Evolutionary conservation across 2,113 vertebrate genomes (phyloP).

Genomic region (Nothobranchius furzeri): DNA sequence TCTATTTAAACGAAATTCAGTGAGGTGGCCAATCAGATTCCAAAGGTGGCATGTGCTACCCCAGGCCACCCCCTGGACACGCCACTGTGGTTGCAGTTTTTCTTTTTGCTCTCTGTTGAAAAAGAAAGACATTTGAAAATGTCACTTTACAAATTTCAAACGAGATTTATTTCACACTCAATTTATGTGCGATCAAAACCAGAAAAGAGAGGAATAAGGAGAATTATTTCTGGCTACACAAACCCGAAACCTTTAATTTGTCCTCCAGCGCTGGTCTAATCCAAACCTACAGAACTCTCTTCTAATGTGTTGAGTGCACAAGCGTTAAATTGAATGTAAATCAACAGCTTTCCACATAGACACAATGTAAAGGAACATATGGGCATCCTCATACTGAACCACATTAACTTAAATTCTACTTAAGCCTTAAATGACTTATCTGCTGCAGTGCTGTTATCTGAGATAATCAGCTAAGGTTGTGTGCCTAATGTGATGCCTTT

Average conservation of each 20-base stretch:
- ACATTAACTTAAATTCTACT: constrained; percentile 17
- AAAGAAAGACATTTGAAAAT: no score
- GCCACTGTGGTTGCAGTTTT: no score
- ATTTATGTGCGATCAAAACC: no score
- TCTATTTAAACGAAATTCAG: no score
- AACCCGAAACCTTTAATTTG: background rate
- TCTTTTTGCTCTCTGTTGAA: no score
- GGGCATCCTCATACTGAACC: constrained; percentile 1
- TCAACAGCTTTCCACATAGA: background rate
- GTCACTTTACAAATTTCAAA: no score
- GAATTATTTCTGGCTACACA: no score
- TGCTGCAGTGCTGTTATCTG: constrained; percentile 29
- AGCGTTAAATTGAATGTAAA: background rate
- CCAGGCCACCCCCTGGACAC: no score
- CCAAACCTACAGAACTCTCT: background rate
- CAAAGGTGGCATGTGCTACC: no score
- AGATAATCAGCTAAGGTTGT: constrained; percentile 49
- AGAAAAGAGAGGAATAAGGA: no score
- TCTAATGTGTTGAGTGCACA: background rate
- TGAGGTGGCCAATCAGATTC: no score
- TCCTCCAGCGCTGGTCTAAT: background rate
- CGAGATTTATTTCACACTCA: no score
- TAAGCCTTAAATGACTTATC: constrained; percentile 33
- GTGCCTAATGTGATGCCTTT: constrained; percentile 51
- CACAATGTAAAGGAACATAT: constrained; percentile 5